Conservation (phyloP, 1,140 invertebrate genomes). For the Aplysia californica region DNA sequence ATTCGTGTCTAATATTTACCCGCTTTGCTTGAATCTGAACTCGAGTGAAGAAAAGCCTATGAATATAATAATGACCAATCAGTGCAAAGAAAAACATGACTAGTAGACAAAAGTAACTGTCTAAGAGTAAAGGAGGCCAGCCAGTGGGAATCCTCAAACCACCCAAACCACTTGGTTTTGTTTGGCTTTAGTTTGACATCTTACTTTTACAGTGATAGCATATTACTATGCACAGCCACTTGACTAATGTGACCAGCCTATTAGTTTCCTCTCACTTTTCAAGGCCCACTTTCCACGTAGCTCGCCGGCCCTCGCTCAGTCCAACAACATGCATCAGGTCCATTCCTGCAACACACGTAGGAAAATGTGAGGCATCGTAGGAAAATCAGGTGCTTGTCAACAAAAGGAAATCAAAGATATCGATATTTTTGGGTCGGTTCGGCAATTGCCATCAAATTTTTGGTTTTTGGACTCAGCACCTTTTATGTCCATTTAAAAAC, state of each 20-base stretch:
- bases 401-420: too few species aligned
- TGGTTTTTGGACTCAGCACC: too few species aligned
- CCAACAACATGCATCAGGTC: constrained; percentile 53
- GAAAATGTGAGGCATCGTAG: not conserved
- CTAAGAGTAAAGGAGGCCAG: not conserved
- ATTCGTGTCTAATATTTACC: too few species aligned
- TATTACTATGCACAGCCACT: not conserved
- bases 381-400: not conserved
- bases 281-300: constrained; percentile 53
- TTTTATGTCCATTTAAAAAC: too few species aligned
- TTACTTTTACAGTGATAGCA: not conserved
- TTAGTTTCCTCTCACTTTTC: constrained; percentile 48
- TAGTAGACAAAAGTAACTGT: too few species aligned
- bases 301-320: constrained; percentile 54
- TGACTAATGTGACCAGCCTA: not conserved
- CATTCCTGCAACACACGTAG: constrained; percentile 47
- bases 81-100: too few species aligned
- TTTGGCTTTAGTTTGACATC: not conserved
- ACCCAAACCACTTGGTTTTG: not conserved
- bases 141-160: not conserved
- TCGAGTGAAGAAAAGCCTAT: too few species aligned
- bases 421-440: too few species aligned
- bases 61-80: too few species aligned
- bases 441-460: too few species aligned
- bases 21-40: too few species aligned